Evolutionary conservation across 1,140 invertebrate genomes (phyloP).

Genomic region (Paraescarpia echinospica): DNA sequence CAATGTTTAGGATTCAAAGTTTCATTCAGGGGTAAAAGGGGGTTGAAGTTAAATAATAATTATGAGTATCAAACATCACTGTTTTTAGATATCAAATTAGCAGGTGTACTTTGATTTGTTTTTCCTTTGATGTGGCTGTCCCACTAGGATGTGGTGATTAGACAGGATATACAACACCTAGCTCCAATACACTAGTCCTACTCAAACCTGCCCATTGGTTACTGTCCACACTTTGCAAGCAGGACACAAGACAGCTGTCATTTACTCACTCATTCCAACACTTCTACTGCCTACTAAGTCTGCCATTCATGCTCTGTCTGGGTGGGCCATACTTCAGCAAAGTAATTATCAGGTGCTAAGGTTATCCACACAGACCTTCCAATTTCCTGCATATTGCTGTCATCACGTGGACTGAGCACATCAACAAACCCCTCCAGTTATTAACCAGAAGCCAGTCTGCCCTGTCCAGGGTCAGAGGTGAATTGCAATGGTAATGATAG

Average conservation of each 20-base stretch:
- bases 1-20: too few relatives aligned
- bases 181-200: neutral
- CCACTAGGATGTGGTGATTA: neutral
- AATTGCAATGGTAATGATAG: neutral
- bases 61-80: neutral
- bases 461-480: neutral
- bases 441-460: neutral
- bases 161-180: neutral
- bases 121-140: neutral
- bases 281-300: neutral
- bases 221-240: neutral
- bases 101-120: too few relatives aligned
- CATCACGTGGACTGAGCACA: neutral
- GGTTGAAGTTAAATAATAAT: too few relatives aligned
- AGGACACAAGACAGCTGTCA: neutral
- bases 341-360: neutral
- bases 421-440: neutral
- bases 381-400: neutral
- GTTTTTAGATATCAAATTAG: neutral
- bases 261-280: neutral
- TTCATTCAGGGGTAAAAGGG: too few relatives aligned
- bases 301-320: neutral
- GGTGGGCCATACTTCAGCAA: neutral
- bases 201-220: neutral
- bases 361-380: neutral